Conservation (phyloP, 2,113 vertebrate species). For the Alethe diademata region DNA sequence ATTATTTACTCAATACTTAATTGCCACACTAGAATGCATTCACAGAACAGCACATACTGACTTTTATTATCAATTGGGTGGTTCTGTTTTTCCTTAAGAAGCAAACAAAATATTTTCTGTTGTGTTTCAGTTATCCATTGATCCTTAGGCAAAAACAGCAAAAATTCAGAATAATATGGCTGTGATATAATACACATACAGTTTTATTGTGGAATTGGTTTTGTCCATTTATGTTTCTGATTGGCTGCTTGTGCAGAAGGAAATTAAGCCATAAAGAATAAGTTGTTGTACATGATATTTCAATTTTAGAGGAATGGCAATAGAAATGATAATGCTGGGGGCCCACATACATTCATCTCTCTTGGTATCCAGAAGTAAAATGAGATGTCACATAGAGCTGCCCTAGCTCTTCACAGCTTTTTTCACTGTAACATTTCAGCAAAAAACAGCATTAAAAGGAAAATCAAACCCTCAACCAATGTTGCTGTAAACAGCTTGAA, state of each 20-base stretch:
- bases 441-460: neutral
- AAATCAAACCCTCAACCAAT: neutral
- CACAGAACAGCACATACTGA: neutral
- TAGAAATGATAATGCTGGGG: neutral
- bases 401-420: neutral
- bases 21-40: neutral
- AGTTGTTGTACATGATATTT: conserved; percentile 44
- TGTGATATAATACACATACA: conserved; percentile 15
- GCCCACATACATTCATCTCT: conserved; percentile 20
- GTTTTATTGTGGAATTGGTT: conserved; percentile 6
- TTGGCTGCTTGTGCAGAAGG: conserved; percentile 1
- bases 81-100: conserved; percentile 12
- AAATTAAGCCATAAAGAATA: conserved; percentile 70
- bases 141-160: conserved; percentile 48
- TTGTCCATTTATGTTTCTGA: conserved; percentile 54
- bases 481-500: neutral
- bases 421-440: neutral
- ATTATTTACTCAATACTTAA: conserved; percentile 62
- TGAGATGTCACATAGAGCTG: conserved; percentile 28
- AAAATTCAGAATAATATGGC: conserved; percentile 26
- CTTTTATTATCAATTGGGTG: conserved; percentile 48
- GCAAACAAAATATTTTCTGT: conserved; percentile 37
- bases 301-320: conserved; percentile 39
- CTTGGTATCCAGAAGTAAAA: conserved; percentile 33
- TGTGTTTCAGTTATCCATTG: conserved; percentile 28